phyloP scores from a whole-genome alignment of 2,113 vertebrate species.

The Phoxinus phoxinus region DNA sequence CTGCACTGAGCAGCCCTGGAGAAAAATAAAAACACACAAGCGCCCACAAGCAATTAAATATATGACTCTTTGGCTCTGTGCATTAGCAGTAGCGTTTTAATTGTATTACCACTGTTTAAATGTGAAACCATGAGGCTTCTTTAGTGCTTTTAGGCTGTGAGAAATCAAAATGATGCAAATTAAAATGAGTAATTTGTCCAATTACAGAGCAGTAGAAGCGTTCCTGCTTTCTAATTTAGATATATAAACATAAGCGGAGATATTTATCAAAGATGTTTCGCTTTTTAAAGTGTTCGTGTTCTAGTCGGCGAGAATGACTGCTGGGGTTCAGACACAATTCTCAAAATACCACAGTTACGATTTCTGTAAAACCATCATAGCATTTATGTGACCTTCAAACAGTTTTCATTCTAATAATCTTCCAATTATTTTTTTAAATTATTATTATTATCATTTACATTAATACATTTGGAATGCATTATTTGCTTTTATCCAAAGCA shows the following conservation, averaged over 20 bases:
- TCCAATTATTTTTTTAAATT: background rate
- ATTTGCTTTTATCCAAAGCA: no score
- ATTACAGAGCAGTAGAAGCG: conserved; percentile 59
- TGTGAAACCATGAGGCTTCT: conserved; percentile 44
- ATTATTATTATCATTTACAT: background rate
- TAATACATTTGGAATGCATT: no score
- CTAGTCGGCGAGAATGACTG: conserved; percentile 60
- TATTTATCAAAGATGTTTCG: conserved; percentile 60
- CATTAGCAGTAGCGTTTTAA: conserved; percentile 39
- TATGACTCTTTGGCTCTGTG: background rate
- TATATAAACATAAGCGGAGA: conserved; percentile 46
- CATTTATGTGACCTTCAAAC: no score
- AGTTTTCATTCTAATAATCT: background rate
- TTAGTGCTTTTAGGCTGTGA: conserved; percentile 42
- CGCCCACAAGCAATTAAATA: conserved; percentile 1
- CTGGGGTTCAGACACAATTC: conserved; percentile 60
- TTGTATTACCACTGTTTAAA: conserved; percentile 39
- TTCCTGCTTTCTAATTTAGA: conserved; percentile 62
- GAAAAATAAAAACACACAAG: background rate
- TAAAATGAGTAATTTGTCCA: conserved; percentile 56
- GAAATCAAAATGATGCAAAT: conserved; percentile 58
- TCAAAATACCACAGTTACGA: background rate
- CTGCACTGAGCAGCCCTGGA: background rate
- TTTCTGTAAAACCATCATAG: background rate
- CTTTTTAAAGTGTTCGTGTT: conserved; percentile 57